phyloP scores from a whole-genome alignment of 2,888 invertebrate species.

The Spisula subtruncata region DNA sequence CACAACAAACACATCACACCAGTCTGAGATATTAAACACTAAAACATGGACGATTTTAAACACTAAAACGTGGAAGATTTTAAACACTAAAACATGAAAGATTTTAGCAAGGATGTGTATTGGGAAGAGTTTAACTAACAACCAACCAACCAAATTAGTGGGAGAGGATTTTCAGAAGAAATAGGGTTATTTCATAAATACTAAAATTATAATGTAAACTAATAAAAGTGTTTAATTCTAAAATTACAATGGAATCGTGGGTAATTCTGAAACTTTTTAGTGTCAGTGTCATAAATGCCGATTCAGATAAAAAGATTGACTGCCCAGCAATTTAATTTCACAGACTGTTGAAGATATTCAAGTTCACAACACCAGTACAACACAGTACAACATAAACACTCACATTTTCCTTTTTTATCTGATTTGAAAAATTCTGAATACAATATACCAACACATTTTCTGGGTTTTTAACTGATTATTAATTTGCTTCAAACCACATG shows the following conservation, averaged over 20 bases:
- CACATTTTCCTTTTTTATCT: neutral
- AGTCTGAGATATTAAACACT: conserved; percentile 11
- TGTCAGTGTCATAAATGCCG: neutral
- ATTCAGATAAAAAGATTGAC: neutral
- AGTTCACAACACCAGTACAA: conserved; percentile 12
- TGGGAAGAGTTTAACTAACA: neutral
- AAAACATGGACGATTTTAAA: neutral
- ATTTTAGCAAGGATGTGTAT: neutral
- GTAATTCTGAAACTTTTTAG: no score
- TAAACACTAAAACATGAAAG: neutral
- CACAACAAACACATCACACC: neutral
- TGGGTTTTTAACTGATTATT: neutral
- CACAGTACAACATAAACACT: neutral
- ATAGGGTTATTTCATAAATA: neutral
- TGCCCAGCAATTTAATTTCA: neutral
- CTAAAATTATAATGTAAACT: neutral
- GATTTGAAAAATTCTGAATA: neutral
- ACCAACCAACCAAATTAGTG: neutral
- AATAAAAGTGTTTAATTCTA: no score
- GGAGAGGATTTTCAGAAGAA: neutral
- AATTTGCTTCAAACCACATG: neutral
- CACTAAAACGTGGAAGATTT: neutral
- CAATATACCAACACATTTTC: neutral
- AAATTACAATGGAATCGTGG: no score
- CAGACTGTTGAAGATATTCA: conserved; percentile 5